Base-by-base conservation (phyloP, 2,113 vertebrate genomes). In the Cepphus grylle region DNA sequence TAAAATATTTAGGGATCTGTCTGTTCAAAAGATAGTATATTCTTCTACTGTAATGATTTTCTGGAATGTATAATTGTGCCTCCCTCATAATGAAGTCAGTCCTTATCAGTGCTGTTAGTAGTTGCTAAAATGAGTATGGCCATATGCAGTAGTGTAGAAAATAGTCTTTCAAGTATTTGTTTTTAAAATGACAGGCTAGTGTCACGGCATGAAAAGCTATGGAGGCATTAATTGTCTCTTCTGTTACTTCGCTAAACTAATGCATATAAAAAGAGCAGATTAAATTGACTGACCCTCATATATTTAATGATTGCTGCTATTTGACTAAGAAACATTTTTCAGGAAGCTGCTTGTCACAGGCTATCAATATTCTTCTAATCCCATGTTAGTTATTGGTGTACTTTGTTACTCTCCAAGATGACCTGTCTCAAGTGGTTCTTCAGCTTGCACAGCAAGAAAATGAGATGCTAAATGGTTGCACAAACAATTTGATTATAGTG, bases 291-390 rank as follows among this genome's bases (percentile, higher is more conserved):
- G 98, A 98, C 98, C 98, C 98, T 98, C 98, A 98, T 98, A 99
- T 99, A 98, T 98, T 99, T 99, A 99, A 99, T 99, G 98, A 99
- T 99, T 98, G 98, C 98, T 97, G 97, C 98, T 98, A 97, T 98
- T 98, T 98, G 98, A 98, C 98, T 98, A 98, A 98, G 98, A 98
- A 97, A 97, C 95, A 96, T 98, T 98, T 98, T 98, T 98, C 97
- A 98, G 98, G 98, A 98, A 98, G 98, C 95, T 1, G 55, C 96
- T 97, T 98, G 98, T 99, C 99, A 98, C 96, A 92, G 97, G 95
- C 98, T 98, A 98, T 99, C 98, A 98, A 99, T 98, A 98, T 98
- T 98, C 98, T 98, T 98, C 98, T 98, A 98, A 99, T 98, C 98
- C 97, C 86, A 45, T 71, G 97, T 98, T 98, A 98, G 98, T 98